These are phyloP conservation scores for Coelopa pilipes DNA, from an alignment of 2,888 invertebrate species.

Conservation along the genomic window DNA sequence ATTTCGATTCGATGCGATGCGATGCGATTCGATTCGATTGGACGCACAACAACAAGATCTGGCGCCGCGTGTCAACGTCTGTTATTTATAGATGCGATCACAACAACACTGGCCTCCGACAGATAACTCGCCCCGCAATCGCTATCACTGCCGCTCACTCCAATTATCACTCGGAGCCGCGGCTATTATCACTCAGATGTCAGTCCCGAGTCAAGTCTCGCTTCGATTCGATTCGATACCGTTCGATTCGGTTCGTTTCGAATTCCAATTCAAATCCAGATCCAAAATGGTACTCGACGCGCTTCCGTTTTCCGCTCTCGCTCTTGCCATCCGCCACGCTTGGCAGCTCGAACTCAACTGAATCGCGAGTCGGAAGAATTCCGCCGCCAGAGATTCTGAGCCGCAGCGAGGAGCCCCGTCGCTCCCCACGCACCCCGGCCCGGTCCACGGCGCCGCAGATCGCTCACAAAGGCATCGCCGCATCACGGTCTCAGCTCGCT, in stretches of 20 bases:
- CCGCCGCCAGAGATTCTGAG: neutral
- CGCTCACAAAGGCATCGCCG: neutral
- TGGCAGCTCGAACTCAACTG: constrained; percentile 57
- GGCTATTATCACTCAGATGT: constrained; percentile 17
- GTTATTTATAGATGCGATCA: constrained; percentile 26
- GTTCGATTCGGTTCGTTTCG: neutral
- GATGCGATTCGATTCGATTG: too few relatives aligned
- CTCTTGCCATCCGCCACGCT: constrained; percentile 49
- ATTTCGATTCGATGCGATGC: neutral
- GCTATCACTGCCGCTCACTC: neutral
- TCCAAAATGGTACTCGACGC: constrained; percentile 8
- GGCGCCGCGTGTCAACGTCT: constrained; percentile 21
- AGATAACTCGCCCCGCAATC: neutral
- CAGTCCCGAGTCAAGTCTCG: too few relatives aligned
- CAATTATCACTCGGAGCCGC: neutral
- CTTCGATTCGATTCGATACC: too few relatives aligned
- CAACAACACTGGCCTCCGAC: neutral
- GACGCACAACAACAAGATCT: neutral
- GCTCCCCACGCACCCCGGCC: too few relatives aligned
- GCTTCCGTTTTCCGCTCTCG: constrained; percentile 32
- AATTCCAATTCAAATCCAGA: neutral
- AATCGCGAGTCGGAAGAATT: constrained; percentile 38
- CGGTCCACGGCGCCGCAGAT: too few relatives aligned
- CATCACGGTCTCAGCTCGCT: neutral
- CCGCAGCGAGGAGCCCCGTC: neutral